Percentiles rank a stretch among this genome's conserved stretches.
phyloP scores from a whole-genome alignment of 1,140 invertebrate species.

The Amyelois transitella region DNA sequence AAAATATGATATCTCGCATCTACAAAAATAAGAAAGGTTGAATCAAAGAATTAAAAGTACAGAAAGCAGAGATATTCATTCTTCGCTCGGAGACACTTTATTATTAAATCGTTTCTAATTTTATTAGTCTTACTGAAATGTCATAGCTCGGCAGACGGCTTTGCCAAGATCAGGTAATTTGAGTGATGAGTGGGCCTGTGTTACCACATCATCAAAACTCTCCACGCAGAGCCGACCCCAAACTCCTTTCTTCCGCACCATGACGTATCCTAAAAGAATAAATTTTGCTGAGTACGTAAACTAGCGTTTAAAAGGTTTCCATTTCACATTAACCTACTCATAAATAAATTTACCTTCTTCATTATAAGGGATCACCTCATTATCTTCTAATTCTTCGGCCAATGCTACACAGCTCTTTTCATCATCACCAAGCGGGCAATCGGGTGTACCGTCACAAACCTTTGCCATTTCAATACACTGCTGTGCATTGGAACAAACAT shows the following conservation, averaged over 20 bases:
- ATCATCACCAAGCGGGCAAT: conserved; percentile 89
- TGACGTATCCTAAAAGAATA: conserved; percentile 77
- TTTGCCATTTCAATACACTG: conserved; percentile 79
- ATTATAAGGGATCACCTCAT: conserved; percentile 76
- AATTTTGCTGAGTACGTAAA: no score
- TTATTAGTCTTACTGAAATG: conserved; percentile 84
- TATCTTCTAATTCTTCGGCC: conserved; percentile 64
- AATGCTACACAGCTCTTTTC: conserved; percentile 82
- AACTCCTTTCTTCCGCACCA: conserved; percentile 82
- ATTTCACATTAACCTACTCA: background rate
- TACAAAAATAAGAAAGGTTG: no score
- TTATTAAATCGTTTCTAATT: no score
- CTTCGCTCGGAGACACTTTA: no score
- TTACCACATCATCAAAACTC: conserved; percentile 77
- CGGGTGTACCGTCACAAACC: conserved; percentile 83
- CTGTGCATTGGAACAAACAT: conserved; percentile 83
- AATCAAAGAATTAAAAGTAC: no score
- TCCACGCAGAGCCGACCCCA: conserved; percentile 88
- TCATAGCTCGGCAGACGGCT: conserved; percentile 85
- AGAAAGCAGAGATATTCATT: no score
- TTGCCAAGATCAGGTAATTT: conserved; percentile 82
- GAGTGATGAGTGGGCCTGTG: conserved; percentile 74
- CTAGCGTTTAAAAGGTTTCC: no score
- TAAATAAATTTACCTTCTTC: conserved; percentile 67
- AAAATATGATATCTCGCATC: no score